phyloP scores from a whole-genome alignment of 2,797 vertebrate species.

The Cyclopterus lumpus region DNA sequence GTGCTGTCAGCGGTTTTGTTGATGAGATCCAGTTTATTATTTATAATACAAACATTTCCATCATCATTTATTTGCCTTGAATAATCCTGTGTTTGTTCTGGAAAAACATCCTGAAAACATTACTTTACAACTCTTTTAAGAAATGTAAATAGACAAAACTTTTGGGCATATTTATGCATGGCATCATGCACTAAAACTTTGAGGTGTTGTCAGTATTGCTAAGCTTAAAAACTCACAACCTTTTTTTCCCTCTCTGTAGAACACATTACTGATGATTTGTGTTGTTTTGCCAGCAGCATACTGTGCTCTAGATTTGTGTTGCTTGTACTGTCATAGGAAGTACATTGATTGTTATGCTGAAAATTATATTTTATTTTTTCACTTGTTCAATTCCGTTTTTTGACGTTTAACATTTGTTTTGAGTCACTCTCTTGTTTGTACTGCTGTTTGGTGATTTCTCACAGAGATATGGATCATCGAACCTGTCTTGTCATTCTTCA shows the following conservation, averaged over 20 bases:
- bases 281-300: conserved; percentile 72
- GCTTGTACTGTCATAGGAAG: conserved; percentile 57
- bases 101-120: conserved; percentile 44
- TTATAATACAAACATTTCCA: conserved; percentile 42
- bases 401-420: conserved; percentile 52
- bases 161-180: conserved; percentile 67
- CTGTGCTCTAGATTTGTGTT: conserved; percentile 68
- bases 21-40: conserved; percentile 64
- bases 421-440: conserved; percentile 29
- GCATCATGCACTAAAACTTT: conserved; percentile 41
- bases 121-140: conserved; percentile 38
- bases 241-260: conserved; percentile 34
- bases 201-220: conserved; percentile 67
- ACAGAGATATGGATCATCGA: conserved; percentile 45
- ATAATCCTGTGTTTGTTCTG: conserved; percentile 50
- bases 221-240: conserved; percentile 56
- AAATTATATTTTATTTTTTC: conserved; percentile 41
- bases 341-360: conserved; percentile 51
- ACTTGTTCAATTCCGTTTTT: conserved; percentile 29
- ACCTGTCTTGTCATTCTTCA: conserved; percentile 27
- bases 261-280: conserved; percentile 67
- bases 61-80: conserved; percentile 42
- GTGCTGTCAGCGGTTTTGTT: conserved; percentile 49
- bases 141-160: conserved; percentile 51
- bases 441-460: conserved; percentile 29